A percentile compares a stretch with the other conserved stretches of the same genome.
Evolutionary conservation across 2,797 vertebrate species (phyloP).

Genomic region (Chaunax sp.): DNA sequence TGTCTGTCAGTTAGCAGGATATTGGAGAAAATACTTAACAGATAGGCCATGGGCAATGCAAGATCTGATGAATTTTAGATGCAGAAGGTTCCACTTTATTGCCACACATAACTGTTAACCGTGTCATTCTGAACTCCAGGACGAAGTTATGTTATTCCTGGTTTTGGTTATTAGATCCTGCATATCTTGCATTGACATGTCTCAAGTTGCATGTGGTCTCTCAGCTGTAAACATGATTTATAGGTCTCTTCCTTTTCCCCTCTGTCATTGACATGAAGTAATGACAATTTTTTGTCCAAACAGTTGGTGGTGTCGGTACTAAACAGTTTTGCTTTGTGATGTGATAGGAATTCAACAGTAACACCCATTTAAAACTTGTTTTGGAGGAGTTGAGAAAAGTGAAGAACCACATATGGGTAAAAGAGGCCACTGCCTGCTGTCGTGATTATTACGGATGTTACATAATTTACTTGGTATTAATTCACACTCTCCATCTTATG

Average conservation of each 20-base stretch:
- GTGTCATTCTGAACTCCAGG: too few species aligned
- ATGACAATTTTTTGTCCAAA: constrained; percentile 9
- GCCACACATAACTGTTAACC: too few species aligned
- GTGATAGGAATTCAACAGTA: constrained; percentile 45
- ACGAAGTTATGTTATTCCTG: too few species aligned
- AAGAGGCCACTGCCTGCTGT: not conserved
- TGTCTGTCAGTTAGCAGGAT: not conserved
- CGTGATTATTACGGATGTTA: not conserved
- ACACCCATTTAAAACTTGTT: constrained; percentile 29
- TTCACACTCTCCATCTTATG: not conserved
- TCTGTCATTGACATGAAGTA: constrained; percentile 12
- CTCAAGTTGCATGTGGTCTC: constrained; percentile 32
- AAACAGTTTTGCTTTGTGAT: constrained; percentile 53
- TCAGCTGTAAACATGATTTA: constrained; percentile 12
- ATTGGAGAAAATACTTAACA: not conserved
- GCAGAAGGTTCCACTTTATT: too few species aligned
- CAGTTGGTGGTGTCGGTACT: constrained; percentile 27
- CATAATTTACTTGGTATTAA: constrained; percentile 3
- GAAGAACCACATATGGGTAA: not conserved
- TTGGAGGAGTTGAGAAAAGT: constrained; percentile 16
- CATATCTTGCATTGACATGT: constrained; percentile 36
- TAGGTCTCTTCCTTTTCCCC: not conserved
- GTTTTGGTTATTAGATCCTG: too few species aligned
- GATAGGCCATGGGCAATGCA: not conserved
- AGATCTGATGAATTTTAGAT: not conserved